Evolutionary conservation across 1,140 invertebrate species (phyloP).

Genomic region (Solenopsis invicta): DNA sequence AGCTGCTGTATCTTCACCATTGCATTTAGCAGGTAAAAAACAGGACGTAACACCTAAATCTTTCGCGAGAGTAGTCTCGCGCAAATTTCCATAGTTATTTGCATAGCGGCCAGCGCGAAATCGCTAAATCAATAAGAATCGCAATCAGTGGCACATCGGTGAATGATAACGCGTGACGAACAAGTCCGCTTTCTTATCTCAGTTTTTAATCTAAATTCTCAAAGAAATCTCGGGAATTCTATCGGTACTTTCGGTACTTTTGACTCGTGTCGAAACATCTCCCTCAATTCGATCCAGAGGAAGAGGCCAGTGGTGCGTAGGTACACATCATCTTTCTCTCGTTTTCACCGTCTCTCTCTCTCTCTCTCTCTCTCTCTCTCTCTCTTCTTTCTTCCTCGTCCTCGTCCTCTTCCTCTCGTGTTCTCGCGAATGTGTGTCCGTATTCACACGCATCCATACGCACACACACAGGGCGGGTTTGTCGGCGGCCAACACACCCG

Average conservation of each 20-base stretch:
- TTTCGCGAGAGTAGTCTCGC: not conserved
- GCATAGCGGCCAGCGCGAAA: constrained; percentile 25
- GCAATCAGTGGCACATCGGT: not conserved
- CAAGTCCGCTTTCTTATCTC: not conserved
- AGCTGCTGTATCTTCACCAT: constrained; percentile 41
- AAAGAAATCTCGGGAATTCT: constrained; percentile 65
- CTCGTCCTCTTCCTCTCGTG: constrained; percentile 27
- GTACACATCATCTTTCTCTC: constrained; percentile 55
- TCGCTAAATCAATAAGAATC: constrained; percentile 18
- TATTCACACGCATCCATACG: not conserved
- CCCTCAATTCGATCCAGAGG: constrained; percentile 8
- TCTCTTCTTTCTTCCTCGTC: constrained; percentile 8
- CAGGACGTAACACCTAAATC: constrained; percentile 29
- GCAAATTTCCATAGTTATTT: constrained; percentile 15
- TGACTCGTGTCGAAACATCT: constrained; percentile 62
- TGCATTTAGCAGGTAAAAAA: constrained; percentile 14
- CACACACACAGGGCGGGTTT: constrained; percentile 60
- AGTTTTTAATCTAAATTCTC: constrained; percentile 59
- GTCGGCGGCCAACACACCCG: constrained; percentile 59
- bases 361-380: constrained; percentile 51
- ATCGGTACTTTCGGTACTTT: constrained; percentile 55
- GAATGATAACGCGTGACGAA: not conserved
- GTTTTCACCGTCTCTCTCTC: constrained; percentile 49
- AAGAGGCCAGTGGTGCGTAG: constrained; percentile 43
- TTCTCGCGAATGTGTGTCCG: not conserved